Conservation (phyloP, 2,113 vertebrate genomes). For the Corvus moneduloides region DNA sequence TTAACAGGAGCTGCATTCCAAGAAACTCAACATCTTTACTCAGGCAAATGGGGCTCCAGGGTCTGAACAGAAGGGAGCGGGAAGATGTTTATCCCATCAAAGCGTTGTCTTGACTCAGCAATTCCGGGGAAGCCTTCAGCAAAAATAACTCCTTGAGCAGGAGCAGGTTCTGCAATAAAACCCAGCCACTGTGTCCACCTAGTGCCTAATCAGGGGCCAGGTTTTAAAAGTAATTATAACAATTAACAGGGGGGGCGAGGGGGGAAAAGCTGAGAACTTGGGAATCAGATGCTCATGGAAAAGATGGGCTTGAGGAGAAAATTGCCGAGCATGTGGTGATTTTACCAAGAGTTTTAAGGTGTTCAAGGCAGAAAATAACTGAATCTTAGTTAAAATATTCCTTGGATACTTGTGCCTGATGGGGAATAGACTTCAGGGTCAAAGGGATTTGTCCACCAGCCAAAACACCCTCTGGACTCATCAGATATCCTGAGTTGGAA, state of each 20-base stretch:
- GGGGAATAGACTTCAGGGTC: neutral
- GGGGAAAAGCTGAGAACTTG: neutral
- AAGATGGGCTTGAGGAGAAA: neutral
- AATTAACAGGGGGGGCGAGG: neutral
- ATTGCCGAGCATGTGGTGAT: neutral
- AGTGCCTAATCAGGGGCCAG: neutral
- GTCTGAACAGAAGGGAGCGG: slow-evolving; percentile 53
- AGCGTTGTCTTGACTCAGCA: slow-evolving; percentile 46
- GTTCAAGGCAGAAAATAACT: neutral
- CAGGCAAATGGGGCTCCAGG: slow-evolving; percentile 51
- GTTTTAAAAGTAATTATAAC: slow-evolving; percentile 11
- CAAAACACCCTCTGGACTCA: neutral
- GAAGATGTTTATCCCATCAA: slow-evolving; percentile 46
- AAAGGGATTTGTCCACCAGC: neutral
- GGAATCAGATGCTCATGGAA: neutral
- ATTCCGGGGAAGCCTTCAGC: slow-evolving; percentile 2
- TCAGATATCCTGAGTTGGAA: neutral
- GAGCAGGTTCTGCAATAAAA: slow-evolving; percentile 45
- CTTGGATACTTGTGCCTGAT: neutral
- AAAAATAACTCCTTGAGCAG: slow-evolving; percentile 3
- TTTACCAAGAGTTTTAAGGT: neutral
- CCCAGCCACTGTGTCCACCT: neutral
- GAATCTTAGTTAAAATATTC: neutral
- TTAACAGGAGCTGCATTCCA: slow-evolving; percentile 31
- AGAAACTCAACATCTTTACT: neutral